Conservation (phyloP, 2,797 vertebrate species). For the Calcarius lapponicus region DNA sequence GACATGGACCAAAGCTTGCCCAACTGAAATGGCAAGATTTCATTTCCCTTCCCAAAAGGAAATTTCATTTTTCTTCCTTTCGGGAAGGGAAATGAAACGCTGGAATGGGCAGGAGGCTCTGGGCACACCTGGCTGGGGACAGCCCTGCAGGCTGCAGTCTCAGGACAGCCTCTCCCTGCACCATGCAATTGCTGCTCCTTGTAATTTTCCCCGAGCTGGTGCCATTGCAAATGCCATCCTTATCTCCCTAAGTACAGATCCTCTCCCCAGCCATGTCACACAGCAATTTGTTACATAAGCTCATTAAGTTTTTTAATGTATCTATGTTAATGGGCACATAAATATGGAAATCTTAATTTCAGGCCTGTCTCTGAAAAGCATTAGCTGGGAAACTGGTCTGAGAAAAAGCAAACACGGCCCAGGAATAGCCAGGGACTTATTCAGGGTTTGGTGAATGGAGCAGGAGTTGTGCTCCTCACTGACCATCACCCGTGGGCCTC, state of each 20-base stretch:
- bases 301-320: slow-evolving; percentile 44
- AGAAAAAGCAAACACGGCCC: slow-evolving; percentile 30
- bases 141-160: slow-evolving; percentile 34
- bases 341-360: slow-evolving; percentile 59
- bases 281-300: slow-evolving; percentile 62
- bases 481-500: not conserved
- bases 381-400: slow-evolving; percentile 21
- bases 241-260: slow-evolving; percentile 63
- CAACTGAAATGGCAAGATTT: no score
- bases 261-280: not conserved
- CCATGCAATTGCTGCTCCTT: slow-evolving; percentile 57
- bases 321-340: slow-evolving; percentile 40
- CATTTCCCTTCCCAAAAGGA: no score
- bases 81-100: no score
- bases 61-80: no score
- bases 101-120: not conserved
- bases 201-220: slow-evolving; percentile 58
- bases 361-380: slow-evolving; percentile 39
- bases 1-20: no score
- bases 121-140: not conserved
- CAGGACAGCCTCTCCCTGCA: not conserved
- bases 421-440: not conserved
- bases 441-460: not conserved
- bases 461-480: not conserved
- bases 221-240: slow-evolving; percentile 68